Percentiles rank a stretch among this genome's conserved stretches.
These are phyloP conservation scores for Cyclargus thomasi DNA, from an alignment of 1,140 invertebrate species.

Conservation along the genomic window DNA sequence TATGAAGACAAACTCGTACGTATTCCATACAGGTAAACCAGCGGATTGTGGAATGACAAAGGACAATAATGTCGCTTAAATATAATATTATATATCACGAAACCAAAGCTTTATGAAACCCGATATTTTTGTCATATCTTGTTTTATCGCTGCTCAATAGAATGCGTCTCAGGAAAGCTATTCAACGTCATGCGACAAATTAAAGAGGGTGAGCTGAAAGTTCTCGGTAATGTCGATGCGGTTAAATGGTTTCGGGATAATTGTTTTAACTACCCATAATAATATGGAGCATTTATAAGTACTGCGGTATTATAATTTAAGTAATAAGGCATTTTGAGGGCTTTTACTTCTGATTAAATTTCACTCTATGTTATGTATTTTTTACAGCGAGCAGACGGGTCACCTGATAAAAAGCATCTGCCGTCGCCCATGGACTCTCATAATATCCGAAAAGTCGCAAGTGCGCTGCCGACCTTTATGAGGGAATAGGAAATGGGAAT, in stretches of 20 bases:
- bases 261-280: background rate
- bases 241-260: conserved; percentile 1
- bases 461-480: no score
- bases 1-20: no score
- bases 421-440: no score
- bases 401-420: no score
- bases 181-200: conserved; percentile 40
- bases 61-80: conserved; percentile 64
- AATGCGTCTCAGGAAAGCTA: conserved; percentile 41
- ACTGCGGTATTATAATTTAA: background rate
- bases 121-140: conserved; percentile 75
- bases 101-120: conserved; percentile 73
- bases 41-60: conserved; percentile 52
- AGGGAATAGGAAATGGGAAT: no score
- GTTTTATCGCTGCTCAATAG: conserved; percentile 67
- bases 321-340: no score
- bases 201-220: conserved; percentile 37
- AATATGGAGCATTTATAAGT: background rate
- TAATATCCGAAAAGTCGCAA: no score
- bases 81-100: conserved; percentile 72
- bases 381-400: no score
- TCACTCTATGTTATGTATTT: no score
- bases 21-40: background rate
- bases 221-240: conserved; percentile 18
- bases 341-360: no score